Conservation (phyloP, 1,140 invertebrate genomes). For the Drosophila sucinea region DNA sequence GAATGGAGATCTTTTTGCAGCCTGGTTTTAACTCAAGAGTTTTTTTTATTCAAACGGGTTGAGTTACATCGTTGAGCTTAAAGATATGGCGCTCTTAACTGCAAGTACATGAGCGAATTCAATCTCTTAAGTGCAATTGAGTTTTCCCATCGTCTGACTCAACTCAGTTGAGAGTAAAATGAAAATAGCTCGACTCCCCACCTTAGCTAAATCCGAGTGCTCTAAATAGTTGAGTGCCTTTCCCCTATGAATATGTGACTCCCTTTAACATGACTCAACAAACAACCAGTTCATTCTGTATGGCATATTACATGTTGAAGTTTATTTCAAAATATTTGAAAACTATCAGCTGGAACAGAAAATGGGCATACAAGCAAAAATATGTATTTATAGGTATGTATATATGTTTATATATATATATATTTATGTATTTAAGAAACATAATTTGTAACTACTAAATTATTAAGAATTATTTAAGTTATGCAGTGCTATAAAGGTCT, state of each 20-base stretch:
- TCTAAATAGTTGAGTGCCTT: not conserved
- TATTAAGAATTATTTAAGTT: not conserved
- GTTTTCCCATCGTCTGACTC: not conserved
- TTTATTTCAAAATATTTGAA: constrained; percentile 43
- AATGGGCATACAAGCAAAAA: constrained; percentile 36
- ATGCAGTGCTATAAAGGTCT: not conserved
- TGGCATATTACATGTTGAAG: constrained; percentile 19
- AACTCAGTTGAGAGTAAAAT: not conserved
- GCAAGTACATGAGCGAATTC: not conserved
- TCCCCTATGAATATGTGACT: not conserved
- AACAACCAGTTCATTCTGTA: not conserved
- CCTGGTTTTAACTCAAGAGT: not conserved
- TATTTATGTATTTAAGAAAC: not conserved
- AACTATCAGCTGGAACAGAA: constrained; percentile 35
- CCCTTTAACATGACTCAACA: constrained; percentile 2
- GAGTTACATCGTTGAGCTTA: not conserved
- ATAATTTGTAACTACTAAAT: constrained; percentile 6
- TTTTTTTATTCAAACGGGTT: not conserved
- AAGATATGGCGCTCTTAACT: constrained; percentile 2
- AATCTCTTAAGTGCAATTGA: constrained; percentile 43
- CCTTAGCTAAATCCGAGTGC: not conserved
- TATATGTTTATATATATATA: not conserved
- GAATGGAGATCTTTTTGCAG: not conserved
- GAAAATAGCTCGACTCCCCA: not conserved
- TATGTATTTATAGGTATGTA: not conserved